These are phyloP conservation scores for Dryobota labecula DNA, from an alignment of 2,888 invertebrate species.

Conservation along the genomic window DNA sequence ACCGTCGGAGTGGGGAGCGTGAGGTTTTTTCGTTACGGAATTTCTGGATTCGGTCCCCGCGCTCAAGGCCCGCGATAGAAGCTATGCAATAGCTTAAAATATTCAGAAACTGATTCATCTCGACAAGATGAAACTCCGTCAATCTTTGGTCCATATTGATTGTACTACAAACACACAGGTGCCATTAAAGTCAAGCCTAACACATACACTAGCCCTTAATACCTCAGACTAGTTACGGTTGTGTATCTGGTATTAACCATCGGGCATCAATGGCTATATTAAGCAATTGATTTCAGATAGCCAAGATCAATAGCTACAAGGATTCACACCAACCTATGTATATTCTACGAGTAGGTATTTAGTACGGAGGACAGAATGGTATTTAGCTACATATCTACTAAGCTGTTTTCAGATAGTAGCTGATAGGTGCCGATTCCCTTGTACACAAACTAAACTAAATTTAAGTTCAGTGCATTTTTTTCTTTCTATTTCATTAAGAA, in stretches of 20 bases:
- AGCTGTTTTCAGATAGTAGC: not conserved
- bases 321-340: not conserved
- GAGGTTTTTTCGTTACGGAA: too few species aligned
- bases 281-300: constrained; percentile 49
- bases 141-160: constrained; percentile 1
- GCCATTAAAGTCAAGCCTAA: constrained; percentile 16
- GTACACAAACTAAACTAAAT: too few species aligned
- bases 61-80: too few species aligned
- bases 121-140: not conserved
- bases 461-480: too few species aligned
- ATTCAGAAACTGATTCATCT: not conserved
- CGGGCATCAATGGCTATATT: constrained; percentile 40
- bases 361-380: not conserved
- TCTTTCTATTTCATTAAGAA: too few species aligned
- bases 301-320: constrained; percentile 22
- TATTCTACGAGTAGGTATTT: not conserved
- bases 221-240: constrained; percentile 32
- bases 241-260: constrained; percentile 45
- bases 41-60: too few species aligned
- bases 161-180: not conserved
- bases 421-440: too few species aligned
- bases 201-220: constrained; percentile 29
- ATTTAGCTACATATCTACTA: not conserved
- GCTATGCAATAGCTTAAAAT: too few species aligned
- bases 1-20: too few species aligned